These are phyloP conservation scores for Lamprologus callipterus DNA, from an alignment of 2,113 vertebrate genomes.

Conservation along the genomic window DNA sequence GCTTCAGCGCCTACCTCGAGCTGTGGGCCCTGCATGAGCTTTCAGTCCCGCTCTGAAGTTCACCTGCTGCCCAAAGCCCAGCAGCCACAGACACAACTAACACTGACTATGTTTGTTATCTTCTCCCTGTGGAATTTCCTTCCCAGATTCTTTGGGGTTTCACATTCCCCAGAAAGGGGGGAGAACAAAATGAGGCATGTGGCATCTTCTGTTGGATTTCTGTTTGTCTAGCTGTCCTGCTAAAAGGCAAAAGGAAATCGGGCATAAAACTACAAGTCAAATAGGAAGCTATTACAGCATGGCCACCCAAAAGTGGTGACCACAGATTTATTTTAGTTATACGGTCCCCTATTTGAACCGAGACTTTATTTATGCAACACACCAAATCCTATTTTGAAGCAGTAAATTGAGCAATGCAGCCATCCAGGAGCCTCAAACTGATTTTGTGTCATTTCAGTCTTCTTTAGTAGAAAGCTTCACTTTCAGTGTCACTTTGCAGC, in stretches of 20 bases:
- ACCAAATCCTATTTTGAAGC: background rate
- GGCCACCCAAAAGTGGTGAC: conserved; percentile 21
- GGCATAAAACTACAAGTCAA: conserved; percentile 1
- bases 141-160: conserved; percentile 57
- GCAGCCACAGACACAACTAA: conserved; percentile 51
- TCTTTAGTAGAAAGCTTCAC: background rate
- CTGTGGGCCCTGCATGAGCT: conserved; percentile 27
- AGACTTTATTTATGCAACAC: background rate
- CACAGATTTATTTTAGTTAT: background rate
- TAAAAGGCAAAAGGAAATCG: conserved; percentile 4
- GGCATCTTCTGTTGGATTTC: conserved; percentile 25
- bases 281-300: conserved; percentile 21
- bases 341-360: background rate
- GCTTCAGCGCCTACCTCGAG: background rate
- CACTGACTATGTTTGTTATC: conserved; percentile 60
- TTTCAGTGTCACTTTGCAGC: background rate
- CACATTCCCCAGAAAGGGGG: conserved; percentile 41
- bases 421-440: background rate
- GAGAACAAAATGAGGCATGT: conserved; percentile 24
- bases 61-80: conserved; percentile 56
- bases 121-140: conserved; percentile 68
- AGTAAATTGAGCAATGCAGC: background rate
- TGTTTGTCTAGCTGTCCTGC: background rate
- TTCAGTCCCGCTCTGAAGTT: conserved; percentile 35
- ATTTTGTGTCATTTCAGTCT: background rate